Conservation (phyloP, 92 coral and sea anemone genomes). For the Nematostella vectensis region DNA sequence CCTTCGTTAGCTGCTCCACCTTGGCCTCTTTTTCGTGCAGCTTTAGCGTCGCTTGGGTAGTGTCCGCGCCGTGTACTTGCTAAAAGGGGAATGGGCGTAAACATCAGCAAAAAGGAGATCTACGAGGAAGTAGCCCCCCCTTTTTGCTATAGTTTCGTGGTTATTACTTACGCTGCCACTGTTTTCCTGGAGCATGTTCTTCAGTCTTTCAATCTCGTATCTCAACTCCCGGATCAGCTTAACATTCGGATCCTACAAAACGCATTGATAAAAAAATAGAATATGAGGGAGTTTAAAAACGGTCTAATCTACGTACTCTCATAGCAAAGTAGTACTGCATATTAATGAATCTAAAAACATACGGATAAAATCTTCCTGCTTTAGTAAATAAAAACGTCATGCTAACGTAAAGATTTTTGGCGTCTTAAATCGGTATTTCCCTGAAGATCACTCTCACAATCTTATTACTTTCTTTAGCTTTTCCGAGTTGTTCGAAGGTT, state of each 20-base stretch:
- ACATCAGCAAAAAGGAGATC: neutral
- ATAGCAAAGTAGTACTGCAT: neutral
- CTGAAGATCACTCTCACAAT: too few relatives aligned
- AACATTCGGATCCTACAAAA: constrained; percentile 75
- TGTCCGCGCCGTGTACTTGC: constrained; percentile 22
- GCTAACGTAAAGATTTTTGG: too few relatives aligned
- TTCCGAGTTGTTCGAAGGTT: too few relatives aligned
- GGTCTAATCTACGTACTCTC: too few relatives aligned
- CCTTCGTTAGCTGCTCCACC: constrained; percentile 84
- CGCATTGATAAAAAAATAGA: neutral
- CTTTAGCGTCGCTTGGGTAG: constrained; percentile 57
- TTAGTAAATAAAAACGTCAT: too few relatives aligned
- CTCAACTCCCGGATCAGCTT: constrained; percentile 68
- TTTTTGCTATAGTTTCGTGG: too few relatives aligned
- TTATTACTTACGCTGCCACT: constrained; percentile 35
- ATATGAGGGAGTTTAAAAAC: neutral
- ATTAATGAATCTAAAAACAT: too few relatives aligned
- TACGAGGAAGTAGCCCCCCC: too few relatives aligned
- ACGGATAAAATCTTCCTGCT: too few relatives aligned
- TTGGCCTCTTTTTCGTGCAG: constrained; percentile 79
- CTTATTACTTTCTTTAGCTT: too few relatives aligned
- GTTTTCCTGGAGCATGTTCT: constrained; percentile 33
- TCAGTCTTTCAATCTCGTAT: constrained; percentile 71
- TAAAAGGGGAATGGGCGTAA: neutral
- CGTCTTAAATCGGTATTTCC: too few relatives aligned